Base-by-base conservation (phyloP, 2,888 invertebrate genomes). In the Callyntrura guangdongensis region DNA sequence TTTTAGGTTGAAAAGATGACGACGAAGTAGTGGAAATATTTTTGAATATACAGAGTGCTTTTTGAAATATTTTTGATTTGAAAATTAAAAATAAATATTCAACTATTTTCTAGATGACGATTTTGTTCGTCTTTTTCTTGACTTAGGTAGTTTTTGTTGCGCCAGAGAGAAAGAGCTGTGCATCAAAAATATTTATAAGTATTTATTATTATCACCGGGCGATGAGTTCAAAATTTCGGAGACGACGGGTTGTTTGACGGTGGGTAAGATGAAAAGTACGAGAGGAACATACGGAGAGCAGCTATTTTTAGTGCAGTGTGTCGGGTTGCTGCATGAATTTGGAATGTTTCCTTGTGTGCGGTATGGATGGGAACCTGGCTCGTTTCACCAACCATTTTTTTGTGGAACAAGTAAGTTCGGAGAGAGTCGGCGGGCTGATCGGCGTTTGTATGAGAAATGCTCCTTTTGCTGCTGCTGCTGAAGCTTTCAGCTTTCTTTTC, bases 251-350 rank as follows among this genome's bases (percentile, higher is more conserved):
- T 91, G 84, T 87, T 91, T 87, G 87, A 87, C 87, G 91, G 86
- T 91, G 91, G 91, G 91, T 84, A 87, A 91, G 84, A 87, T 87
- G 87, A 87, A 89, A 89, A 86, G 86, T 86, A 91, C 88, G 90
- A 61, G 91, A 90, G 87, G 90, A 90, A 91, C 92, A 92, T 91
- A 92, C 92, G 93, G 93, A 92, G 91, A 89, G 85, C 90, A 92
- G 93, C 92, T 94, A 94, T 94, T 93, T 94, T 94, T 94, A 93
- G 93, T 92, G 92, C 86, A 85, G 90, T 91, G 93, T 93, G 92
- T 92, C 91, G 92, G 92, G 92, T 92, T 92, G 92, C 91, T 92
- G 92, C 91, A 89, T 92, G 92, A 91, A 86, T 92, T 85, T 93
- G 93, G 92, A 36, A 86, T 91, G 87, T 87, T 87, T 84, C 91